Conservation (phyloP, 2,113 vertebrate species). For the Lepidothrix coronata region DNA sequence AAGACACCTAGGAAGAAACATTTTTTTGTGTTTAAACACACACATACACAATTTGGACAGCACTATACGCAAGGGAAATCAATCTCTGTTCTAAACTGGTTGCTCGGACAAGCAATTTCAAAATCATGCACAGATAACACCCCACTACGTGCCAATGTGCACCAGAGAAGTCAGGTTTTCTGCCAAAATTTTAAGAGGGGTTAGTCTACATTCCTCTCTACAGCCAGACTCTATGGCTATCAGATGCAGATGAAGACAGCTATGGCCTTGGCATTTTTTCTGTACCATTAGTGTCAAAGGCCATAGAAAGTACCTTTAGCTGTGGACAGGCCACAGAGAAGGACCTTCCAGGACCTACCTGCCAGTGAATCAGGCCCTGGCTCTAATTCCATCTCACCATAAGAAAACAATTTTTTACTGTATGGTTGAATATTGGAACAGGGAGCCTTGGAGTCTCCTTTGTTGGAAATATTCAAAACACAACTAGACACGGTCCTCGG, state of each 20-base stretch:
- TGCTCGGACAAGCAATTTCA: neutral
- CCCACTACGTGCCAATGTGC: neutral
- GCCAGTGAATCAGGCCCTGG: neutral
- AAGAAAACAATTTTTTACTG: neutral
- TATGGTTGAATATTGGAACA: neutral
- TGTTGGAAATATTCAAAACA: neutral
- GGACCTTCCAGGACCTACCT: neutral
- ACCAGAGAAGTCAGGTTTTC: neutral
- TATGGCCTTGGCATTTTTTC: neutral
- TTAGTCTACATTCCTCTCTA: neutral
- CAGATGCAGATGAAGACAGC: neutral
- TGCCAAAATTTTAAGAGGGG: neutral
- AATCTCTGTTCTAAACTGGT: neutral
- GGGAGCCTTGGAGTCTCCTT: neutral
- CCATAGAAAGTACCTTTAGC: neutral
- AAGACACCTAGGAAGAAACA: constrained; percentile 80
- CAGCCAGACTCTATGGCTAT: neutral
- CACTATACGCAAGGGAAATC: neutral
- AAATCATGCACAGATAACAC: neutral
- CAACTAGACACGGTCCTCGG: rapidly evolving
- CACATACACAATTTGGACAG: neutral
- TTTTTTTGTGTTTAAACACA: neutral
- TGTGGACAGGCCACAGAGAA: neutral
- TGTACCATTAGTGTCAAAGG: neutral
- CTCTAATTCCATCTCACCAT: neutral